phyloP scores from a whole-genome alignment of 2,113 vertebrate species.

The Microtus richardsoni region DNA sequence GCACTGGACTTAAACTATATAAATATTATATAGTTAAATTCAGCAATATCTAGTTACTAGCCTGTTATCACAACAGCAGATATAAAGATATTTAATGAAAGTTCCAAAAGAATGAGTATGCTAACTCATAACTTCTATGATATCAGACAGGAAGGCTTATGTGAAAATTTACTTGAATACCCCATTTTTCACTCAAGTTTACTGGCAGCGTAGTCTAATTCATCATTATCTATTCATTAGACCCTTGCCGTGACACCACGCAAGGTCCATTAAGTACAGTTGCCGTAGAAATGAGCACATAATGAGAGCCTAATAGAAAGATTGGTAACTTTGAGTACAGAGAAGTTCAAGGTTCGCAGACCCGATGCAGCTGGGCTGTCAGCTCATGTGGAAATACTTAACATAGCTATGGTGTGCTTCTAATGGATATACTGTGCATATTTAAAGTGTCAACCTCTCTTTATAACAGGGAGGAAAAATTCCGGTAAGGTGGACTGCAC shows the following conservation, averaged over 20 bases:
- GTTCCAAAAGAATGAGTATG: slow-evolving; percentile 3
- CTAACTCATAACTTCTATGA: neutral
- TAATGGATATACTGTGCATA: neutral
- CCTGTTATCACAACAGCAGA: neutral
- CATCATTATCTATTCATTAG: slow-evolving; percentile 19
- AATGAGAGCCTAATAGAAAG: slow-evolving; percentile 1
- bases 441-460: slow-evolving; percentile 52
- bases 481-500: slow-evolving; percentile 98
- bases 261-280: slow-evolving; percentile 10
- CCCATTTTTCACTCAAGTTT: slow-evolving; percentile 13
- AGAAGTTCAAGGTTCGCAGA: neutral
- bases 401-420: neutral
- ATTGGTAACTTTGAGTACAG: slow-evolving; percentile 41
- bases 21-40: neutral
- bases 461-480: slow-evolving; percentile 96
- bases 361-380: neutral
- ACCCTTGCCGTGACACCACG: neutral
- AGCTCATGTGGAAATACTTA: slow-evolving; percentile 3
- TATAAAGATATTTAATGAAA: neutral
- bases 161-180: neutral
- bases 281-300: slow-evolving; percentile 34
- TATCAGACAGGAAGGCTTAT: neutral
- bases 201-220: slow-evolving; percentile 11
- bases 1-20: neutral
- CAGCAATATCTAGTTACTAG: neutral